Evolutionary conservation across 1,140 invertebrate genomes (phyloP).

Genomic region (Lepeophtheirus salmonis): DNA sequence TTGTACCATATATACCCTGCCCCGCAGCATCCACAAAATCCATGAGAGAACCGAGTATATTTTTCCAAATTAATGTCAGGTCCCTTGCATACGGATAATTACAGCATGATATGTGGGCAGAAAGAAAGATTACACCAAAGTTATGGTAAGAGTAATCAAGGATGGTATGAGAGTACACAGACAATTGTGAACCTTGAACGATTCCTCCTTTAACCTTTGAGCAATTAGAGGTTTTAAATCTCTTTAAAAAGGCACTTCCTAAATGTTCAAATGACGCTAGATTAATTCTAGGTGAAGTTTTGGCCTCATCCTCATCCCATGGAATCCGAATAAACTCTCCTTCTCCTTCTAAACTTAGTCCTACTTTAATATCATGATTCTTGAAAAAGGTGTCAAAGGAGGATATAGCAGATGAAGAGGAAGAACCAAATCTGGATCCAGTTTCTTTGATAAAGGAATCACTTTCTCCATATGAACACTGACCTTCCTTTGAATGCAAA

Average conservation of each 20-base stretch:
- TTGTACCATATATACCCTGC: constrained; percentile 26
- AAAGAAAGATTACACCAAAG: constrained; percentile 27
- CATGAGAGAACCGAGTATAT: constrained; percentile 47
- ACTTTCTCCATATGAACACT: constrained; percentile 25
- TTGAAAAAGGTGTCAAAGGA: constrained; percentile 22
- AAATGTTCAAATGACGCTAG: neutral
- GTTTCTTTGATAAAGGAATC: constrained; percentile 22
- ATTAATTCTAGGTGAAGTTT: constrained; percentile 21
- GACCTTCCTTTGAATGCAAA: constrained; percentile 20
- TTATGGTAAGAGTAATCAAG: constrained; percentile 28
- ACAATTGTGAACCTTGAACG: constrained; percentile 25
- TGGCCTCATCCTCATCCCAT: constrained; percentile 19
- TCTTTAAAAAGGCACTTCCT: neutral
- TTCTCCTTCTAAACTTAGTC: constrained; percentile 28
- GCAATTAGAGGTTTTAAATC: constrained; percentile 22
- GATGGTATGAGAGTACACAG: constrained; percentile 24
- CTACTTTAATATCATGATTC: constrained; percentile 24
- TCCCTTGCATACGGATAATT: constrained; percentile 45
- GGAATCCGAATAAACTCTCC: constrained; percentile 28
- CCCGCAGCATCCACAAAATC: constrained; percentile 33
- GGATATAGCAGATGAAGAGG: constrained; percentile 5
- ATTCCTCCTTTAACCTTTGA: constrained; percentile 23
- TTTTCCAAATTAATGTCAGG: constrained; percentile 50
- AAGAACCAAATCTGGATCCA: constrained; percentile 19
- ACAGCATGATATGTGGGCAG: constrained; percentile 45